Base-by-base conservation (phyloP, 2,888 invertebrate species). In the Stegana nigrithorax region DNA sequence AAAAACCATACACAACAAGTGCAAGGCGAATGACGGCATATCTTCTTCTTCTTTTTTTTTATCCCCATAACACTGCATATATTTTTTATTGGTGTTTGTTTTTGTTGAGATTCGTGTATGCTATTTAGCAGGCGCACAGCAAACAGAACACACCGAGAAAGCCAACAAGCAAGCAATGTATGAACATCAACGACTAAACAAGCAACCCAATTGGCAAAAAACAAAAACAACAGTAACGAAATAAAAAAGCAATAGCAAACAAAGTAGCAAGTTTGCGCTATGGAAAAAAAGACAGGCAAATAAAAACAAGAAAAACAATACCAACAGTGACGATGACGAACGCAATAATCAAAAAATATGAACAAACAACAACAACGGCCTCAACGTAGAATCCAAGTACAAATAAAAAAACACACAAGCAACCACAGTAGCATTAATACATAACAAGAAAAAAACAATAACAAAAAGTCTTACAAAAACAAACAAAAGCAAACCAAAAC, bases 21-120 rank as follows among this genome's bases (percentile, higher is more conserved):
- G 26, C 42, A 59, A 56, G 26, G 26, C 57, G 47, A 59, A 47
- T 23, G 29, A 56, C 26, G 39, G n/a, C n/a, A n/a, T n/a, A n/a
- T n/a, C n/a, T n/a, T n/a, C n/a, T n/a, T n/a, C n/a, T n/a, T n/a
- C n/a, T n/a, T n/a, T n/a, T n/a, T n/a, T n/a, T n/a, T n/a, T n/a
- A n/a, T n/a, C n/a, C n/a, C n/a, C n/a, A n/a, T n/a, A n/a, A n/a
- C n/a, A n/a, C n/a, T n/a, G n/a, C n/a, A 26, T 25, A 12, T 55
- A 42, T 53, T 32, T 64, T 50, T 53, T 63, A 63, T 64, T 76
- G 71, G 58, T 73, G 71, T 73, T 79, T 80, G 78, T 78, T 80
- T 80, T 78, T 78, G 78, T 80, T 78, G 78, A 76, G 73, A 75
- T 78, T 78, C 70, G 66, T 79, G 64, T 70, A 75, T 73, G 75